These are phyloP conservation scores for Lethrus apterus DNA, from an alignment of 1,140 invertebrate species.

Conservation along the genomic window DNA sequence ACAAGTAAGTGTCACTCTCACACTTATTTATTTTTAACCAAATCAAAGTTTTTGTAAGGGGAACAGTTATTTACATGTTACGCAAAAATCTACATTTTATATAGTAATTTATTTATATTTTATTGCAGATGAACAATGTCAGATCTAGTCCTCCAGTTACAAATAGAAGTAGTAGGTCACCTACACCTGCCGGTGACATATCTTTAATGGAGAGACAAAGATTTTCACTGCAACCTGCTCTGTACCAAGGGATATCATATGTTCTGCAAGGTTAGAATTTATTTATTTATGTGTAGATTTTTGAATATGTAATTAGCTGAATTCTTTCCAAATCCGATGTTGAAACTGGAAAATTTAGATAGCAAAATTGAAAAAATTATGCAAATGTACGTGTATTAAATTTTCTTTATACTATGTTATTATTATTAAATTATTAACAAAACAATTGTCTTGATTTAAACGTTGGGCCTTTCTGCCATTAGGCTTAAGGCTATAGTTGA, in stretches of 20 bases:
- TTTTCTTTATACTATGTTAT: slow-evolving; percentile 2
- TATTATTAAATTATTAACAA: background rate
- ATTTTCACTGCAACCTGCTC: slow-evolving; percentile 25
- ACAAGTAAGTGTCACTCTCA: slow-evolving; percentile 32
- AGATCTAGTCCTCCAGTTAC: slow-evolving; percentile 33
- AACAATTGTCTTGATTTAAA: too few species aligned
- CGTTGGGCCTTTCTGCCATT: too few species aligned
- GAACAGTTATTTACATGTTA: too few species aligned
- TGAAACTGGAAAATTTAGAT: background rate
- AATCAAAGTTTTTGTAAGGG: background rate
- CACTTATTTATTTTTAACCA: slow-evolving; percentile 5
- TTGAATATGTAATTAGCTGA: background rate
- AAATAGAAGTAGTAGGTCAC: slow-evolving; percentile 35
- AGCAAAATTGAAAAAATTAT: background rate
- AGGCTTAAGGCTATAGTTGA: too few species aligned
- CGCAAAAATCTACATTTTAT: too few species aligned
- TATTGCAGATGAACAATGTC: slow-evolving; percentile 32
- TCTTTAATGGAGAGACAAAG: slow-evolving; percentile 31
- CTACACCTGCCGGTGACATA: slow-evolving; percentile 35
- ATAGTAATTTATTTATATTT: background rate
- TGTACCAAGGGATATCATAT: slow-evolving; percentile 38
- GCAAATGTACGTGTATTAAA: background rate
- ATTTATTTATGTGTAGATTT: too few species aligned
- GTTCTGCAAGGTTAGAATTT: slow-evolving; percentile 38
- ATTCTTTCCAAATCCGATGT: background rate